phyloP scores from a whole-genome alignment of 2,888 invertebrate species.

The Bimastos eiseni region DNA sequence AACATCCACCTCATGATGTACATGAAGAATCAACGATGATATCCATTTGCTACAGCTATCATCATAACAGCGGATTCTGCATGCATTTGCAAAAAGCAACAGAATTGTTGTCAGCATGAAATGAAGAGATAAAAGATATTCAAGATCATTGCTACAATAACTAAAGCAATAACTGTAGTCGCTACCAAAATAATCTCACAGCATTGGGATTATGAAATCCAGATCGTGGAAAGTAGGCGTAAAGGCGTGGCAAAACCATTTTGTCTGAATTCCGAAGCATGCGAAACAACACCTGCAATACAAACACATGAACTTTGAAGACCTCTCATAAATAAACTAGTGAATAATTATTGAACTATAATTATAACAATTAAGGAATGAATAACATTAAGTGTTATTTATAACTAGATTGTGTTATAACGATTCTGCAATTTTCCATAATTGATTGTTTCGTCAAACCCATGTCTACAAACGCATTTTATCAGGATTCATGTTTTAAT shows the following conservation, averaged over 20 bases:
- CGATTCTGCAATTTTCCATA: not conserved
- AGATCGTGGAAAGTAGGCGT: slow-evolving; percentile 13
- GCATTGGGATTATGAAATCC: not conserved
- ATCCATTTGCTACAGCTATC: too few relatives aligned
- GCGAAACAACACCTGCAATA: slow-evolving; percentile 16
- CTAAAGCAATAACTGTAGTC: not conserved
- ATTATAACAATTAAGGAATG: not conserved
- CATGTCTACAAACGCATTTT: not conserved
- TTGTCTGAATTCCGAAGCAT: slow-evolving; percentile 15
- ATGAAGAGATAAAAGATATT: not conserved
- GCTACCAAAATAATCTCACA: not conserved
- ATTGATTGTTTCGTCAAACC: too few relatives aligned
- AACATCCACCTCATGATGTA: too few relatives aligned
- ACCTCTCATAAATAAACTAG: not conserved
- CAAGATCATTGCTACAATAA: not conserved
- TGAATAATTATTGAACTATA: not conserved
- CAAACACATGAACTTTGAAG: not conserved
- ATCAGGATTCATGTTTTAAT: not conserved
- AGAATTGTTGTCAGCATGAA: too few relatives aligned
- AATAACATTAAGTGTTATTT: not conserved
- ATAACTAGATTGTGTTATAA: not conserved
- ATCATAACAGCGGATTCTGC: too few relatives aligned
- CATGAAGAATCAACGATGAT: too few relatives aligned
- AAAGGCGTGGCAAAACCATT: not conserved
- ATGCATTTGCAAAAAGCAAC: too few relatives aligned